These are phyloP conservation scores for Acrocyrtus sp. DNA, from an alignment of 2,888 invertebrate species.

Conservation along the genomic window DNA sequence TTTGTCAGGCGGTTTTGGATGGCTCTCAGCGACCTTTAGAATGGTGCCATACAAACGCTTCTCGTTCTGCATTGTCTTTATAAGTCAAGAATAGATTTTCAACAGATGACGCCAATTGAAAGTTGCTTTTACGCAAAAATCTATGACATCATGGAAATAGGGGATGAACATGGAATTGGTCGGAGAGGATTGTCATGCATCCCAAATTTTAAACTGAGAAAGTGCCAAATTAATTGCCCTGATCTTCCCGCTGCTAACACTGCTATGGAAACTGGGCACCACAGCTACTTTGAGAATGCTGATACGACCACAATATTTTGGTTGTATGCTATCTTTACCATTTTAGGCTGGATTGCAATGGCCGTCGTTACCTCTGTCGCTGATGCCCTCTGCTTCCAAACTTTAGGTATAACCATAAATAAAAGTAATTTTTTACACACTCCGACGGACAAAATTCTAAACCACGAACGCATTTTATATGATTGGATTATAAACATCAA, in stretches of 20 bases:
- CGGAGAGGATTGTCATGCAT: slow-evolving; percentile 18
- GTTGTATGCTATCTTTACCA: slow-evolving; percentile 79
- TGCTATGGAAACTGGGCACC: slow-evolving; percentile 17
- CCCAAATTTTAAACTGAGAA: neutral
- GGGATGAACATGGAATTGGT: neutral
- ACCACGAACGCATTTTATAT: neutral
- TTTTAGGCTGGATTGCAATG: slow-evolving; percentile 85
- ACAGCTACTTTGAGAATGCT: neutral
- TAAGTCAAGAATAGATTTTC: slow-evolving; percentile 11
- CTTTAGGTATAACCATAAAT: slow-evolving; percentile 75
- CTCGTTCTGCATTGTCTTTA: no score
- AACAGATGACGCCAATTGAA: slow-evolving; percentile 12
- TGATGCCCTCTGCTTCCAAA: slow-evolving; percentile 89
- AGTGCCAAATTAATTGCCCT: slow-evolving; percentile 49
- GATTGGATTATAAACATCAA: neutral
- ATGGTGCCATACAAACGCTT: slow-evolving; percentile 3
- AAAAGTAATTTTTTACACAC: no score
- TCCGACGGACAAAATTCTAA: neutral
- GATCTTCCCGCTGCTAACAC: slow-evolving; percentile 16
- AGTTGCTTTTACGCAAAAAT: slow-evolving; percentile 7
- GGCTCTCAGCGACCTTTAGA: neutral
- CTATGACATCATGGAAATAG: neutral
- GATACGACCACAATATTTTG: slow-evolving; percentile 72
- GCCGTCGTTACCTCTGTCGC: slow-evolving; percentile 88
- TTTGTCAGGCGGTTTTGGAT: slow-evolving; percentile 14